phyloP scores from a whole-genome alignment of 2,888 invertebrate genomes.

The Cheilosia vulpina region DNA sequence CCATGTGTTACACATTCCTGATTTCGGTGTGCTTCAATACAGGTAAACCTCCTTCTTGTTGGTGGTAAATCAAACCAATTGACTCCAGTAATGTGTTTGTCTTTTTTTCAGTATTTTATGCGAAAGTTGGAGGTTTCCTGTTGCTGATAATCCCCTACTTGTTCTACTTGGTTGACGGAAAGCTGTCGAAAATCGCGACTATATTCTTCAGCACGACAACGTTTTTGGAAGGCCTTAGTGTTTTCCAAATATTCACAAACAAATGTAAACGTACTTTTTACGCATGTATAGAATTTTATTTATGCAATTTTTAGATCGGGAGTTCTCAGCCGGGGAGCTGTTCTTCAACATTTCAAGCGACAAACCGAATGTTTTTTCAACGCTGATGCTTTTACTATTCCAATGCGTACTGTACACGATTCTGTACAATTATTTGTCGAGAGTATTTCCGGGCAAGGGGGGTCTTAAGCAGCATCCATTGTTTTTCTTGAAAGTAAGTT shows the following conservation, averaged over 20 bases:
- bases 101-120: conserved; percentile 80
- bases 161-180: conserved; percentile 78
- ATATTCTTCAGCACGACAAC: conserved; percentile 79
- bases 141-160: conserved; percentile 80
- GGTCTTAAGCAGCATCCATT: conserved; percentile 88
- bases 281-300: not conserved
- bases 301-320: conserved; percentile 78
- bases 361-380: conserved; percentile 77
- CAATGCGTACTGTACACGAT: conserved; percentile 80
- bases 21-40: conserved; percentile 82
- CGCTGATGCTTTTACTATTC: conserved; percentile 78
- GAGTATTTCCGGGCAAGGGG: conserved; percentile 86
- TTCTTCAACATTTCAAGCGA: conserved; percentile 78
- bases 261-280: conserved; percentile 79
- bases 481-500: conserved; percentile 86
- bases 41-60: conserved; percentile 77
- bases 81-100: not conserved
- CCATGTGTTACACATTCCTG: conserved; percentile 81
- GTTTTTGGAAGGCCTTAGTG: conserved; percentile 80
- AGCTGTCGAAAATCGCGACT: conserved; percentile 76
- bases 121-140: conserved; percentile 81
- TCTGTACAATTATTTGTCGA: conserved; percentile 80
- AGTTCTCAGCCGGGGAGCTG: conserved; percentile 77
- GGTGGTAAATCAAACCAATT: not conserved
- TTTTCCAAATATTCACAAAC: conserved; percentile 81